Conservation (phyloP, 35 echinoderm and acorn worm species). For the Ophioderma brevispina region DNA sequence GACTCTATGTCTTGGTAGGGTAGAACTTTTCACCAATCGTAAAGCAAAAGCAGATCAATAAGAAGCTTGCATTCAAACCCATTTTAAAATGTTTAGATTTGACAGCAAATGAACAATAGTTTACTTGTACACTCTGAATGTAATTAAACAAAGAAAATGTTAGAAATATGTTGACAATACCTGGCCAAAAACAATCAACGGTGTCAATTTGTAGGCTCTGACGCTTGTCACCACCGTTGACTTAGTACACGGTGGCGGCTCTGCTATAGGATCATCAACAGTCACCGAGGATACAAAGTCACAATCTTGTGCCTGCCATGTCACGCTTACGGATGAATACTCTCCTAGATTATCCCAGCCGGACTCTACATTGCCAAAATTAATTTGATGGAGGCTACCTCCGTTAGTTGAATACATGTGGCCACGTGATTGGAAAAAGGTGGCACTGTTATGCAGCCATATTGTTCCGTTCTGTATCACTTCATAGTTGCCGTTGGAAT, state of each 20-base stretch:
- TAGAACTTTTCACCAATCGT: no score
- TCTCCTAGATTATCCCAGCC: neutral
- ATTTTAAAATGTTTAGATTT: no score
- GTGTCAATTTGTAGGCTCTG: neutral
- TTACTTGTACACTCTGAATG: no score
- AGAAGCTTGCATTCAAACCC: no score
- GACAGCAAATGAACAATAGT: no score
- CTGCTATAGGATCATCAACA: neutral
- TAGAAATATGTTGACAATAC: no score
- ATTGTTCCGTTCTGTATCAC: neutral
- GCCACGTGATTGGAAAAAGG: neutral
- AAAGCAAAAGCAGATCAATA: no score
- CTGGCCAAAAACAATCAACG: neutral
- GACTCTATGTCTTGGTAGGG: no score
- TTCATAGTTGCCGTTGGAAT: neutral
- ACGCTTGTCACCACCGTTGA: neutral
- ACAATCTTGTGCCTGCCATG: neutral
- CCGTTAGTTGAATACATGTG: neutral
- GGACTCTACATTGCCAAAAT: neutral
- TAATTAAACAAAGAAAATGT: no score
- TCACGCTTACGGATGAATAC: neutral
- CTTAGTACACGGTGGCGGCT: neutral
- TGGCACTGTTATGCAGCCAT: neutral
- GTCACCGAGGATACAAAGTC: neutral
- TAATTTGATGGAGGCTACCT: neutral